Conservation (phyloP, 2,797 vertebrate species). For the Brachymystax lenok region DNA sequence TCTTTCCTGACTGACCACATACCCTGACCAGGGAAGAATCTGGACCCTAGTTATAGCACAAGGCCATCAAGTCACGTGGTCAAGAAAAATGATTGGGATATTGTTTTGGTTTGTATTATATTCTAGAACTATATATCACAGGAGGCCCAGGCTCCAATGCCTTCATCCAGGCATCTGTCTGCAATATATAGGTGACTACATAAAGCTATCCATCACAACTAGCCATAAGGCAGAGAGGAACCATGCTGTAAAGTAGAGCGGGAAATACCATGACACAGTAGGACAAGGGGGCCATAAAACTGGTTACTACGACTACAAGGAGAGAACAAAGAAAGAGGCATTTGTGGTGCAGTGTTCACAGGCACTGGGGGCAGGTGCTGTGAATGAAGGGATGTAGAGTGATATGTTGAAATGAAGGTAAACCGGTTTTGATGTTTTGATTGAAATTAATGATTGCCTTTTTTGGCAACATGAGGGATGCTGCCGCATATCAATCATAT, state of each 20-base stretch:
- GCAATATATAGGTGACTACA: background rate
- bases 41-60: background rate
- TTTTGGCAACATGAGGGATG: background rate
- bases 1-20: background rate
- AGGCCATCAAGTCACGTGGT: background rate
- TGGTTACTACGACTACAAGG: slow-evolving; percentile 15
- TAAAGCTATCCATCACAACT: background rate
- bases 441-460: background rate
- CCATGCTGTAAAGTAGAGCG: background rate
- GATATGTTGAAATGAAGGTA: slow-evolving; percentile 1
- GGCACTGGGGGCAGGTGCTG: background rate
- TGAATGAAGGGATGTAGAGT: background rate
- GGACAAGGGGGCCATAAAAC: slow-evolving; percentile 17
- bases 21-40: background rate
- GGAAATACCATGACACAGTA: background rate
- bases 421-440: background rate
- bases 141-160: background rate
- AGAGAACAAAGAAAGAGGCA: background rate
- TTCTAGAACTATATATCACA: background rate
- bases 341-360: background rate
- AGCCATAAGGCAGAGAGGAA: background rate
- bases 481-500: background rate
- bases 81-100: background rate
- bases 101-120: background rate
- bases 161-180: background rate